These are phyloP conservation scores for Platysteira castanea DNA, from an alignment of 2,113 vertebrate genomes.

Conservation along the genomic window DNA sequence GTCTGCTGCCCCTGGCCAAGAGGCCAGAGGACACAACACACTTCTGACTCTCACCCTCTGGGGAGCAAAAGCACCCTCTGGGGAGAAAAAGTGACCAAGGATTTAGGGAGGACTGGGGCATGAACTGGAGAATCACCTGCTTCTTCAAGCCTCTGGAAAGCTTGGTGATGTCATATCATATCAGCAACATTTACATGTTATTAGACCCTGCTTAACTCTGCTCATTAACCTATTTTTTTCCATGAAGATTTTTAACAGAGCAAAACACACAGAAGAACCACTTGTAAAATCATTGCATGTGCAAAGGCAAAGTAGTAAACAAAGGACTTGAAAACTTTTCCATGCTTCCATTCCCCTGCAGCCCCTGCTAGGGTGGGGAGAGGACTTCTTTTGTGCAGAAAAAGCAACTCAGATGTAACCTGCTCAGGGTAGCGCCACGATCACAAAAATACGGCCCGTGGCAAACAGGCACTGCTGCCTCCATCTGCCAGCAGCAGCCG, in stretches of 20 bases:
- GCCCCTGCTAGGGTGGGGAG: background rate
- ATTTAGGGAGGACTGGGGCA: background rate
- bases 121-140: background rate
- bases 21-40: background rate
- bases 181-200: background rate
- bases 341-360: background rate
- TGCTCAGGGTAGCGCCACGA: background rate
- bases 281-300: background rate
- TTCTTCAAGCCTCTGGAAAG: background rate
- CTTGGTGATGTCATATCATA: background rate
- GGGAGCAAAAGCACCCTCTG: background rate
- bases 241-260: background rate
- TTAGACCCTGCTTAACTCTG: background rate
- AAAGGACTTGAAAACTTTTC: background rate
- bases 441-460: background rate
- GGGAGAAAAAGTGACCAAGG: background rate
- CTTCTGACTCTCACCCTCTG: background rate
- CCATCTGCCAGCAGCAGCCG: constrained; percentile 2
- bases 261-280: background rate
- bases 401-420: background rate
- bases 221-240: fast-evolving
- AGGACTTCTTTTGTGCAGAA: background rate
- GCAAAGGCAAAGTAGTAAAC: background rate
- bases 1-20: background rate
- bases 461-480: background rate